Base-by-base conservation (phyloP, 2,113 vertebrate genomes). In the Dunckerocampus dactyliophorus region DNA sequence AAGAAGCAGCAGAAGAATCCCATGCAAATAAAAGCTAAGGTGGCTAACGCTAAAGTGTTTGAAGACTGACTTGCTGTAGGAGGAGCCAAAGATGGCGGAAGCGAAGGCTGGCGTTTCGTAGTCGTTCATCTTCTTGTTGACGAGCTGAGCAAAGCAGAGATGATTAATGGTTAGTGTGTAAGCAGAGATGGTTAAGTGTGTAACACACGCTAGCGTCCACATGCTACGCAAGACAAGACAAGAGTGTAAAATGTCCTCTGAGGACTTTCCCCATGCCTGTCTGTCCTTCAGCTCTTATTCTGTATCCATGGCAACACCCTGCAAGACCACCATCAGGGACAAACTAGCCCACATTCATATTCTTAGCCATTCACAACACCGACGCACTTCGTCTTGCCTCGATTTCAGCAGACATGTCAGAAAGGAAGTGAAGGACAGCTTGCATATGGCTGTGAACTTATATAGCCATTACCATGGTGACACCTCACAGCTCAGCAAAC, bases 21-120 rank as follows among this genome's bases (percentile, higher is more conserved):
- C 19, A 21, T 21, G 47, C 6, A 3, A 47, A 47, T 19, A 17
- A 5, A 9, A 17, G 6, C n/a, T 19, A 20, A 48, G 8, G 2
- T 17, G 17, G 48, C 17, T 13, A 17, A 31, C 16, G 15, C 15
- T 19, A 47, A 47, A 9, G 15, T 20, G 47, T 8, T 20, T 48
- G 4, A 24, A 47, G 34, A 89, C 89, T 87, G 50, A 91, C 89
- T 89, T 90, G 63, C 79, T 63, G 28, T 85, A 61, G 6, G 84
- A 77, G 42, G 83, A 71, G 54, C 67, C 22, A n/a, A 87, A 84
- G 63, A 74, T 49, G 6, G 69, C 74, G 1, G 83, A 74, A 62
- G 82, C 63, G 42, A 80, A 72, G n/a, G 81, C 55, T 14, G 87
- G 71, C 62, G 69, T 6, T 11, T 80, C 71, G 21, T 76, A 82